phyloP scores from a whole-genome alignment of 30 jellyfish, hydroid and myxozoan species.

The Phacellophora camtschatica region DNA sequence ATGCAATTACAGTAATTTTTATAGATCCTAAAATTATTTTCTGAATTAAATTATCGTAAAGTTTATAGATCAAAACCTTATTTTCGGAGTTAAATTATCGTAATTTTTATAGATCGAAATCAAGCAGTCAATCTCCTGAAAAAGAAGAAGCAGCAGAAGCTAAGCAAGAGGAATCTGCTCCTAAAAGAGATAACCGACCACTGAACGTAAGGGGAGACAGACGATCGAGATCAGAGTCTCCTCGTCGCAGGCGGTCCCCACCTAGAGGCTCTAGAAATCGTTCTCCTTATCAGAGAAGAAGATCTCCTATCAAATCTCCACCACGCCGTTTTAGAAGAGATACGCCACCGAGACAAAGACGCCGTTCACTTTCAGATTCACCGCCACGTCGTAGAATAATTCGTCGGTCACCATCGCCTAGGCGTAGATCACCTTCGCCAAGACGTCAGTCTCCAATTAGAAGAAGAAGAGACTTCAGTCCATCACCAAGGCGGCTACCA shows the following conservation, averaged over 20 bases:
- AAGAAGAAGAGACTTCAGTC: constrained; percentile 61
- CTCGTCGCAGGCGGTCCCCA: constrained; percentile 60
- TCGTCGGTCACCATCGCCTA: constrained; percentile 51
- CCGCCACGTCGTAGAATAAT: constrained; percentile 45
- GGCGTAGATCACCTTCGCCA: constrained; percentile 50
- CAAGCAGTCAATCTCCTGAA: constrained; percentile 49
- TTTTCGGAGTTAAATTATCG: not conserved
- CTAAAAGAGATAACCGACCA: too few species aligned
- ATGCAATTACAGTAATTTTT: too few species aligned
- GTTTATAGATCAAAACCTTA: too few species aligned
- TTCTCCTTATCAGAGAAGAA: constrained; percentile 44
- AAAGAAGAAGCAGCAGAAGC: constrained; percentile 3
- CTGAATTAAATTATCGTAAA: too few species aligned
- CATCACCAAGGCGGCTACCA: constrained; percentile 61
- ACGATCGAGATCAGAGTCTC: constrained; percentile 39
- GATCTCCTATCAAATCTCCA: constrained; percentile 56
- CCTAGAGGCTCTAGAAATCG: constrained; percentile 54
- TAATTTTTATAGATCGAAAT: constrained; percentile 1
- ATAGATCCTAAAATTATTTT: too few species aligned
- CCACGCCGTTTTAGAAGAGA: constrained; percentile 69
- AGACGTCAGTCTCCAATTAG: constrained; percentile 62
- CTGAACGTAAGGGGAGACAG: not conserved
- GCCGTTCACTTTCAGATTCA: constrained; percentile 62
- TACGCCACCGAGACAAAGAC: constrained; percentile 63
- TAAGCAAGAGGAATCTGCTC: not conserved